Conservation (phyloP, 2,113 vertebrate species). For the Garra rufa region DNA sequence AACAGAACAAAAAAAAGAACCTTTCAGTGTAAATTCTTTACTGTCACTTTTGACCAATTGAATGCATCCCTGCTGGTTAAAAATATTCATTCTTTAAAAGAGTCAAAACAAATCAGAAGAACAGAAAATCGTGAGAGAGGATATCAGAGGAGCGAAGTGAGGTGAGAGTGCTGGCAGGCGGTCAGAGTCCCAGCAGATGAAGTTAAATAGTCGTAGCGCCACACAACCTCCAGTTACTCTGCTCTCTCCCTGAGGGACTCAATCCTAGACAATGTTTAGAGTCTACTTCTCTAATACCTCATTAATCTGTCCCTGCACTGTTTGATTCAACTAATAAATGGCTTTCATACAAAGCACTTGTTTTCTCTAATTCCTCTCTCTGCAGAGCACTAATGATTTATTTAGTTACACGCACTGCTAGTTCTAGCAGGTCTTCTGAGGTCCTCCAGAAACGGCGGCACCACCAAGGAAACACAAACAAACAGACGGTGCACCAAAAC, state of each 20-base stretch:
- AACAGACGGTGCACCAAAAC: slow-evolving; percentile 45
- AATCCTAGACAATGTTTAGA: slow-evolving; percentile 71
- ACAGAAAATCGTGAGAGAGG: not conserved
- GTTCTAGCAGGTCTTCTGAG: slow-evolving; percentile 58
- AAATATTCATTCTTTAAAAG: not conserved
- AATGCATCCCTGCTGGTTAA: not conserved
- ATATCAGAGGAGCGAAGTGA: not conserved
- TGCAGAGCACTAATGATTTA: slow-evolving; percentile 69
- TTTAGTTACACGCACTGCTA: slow-evolving; percentile 64
- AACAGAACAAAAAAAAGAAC: slow-evolving; percentile 68
- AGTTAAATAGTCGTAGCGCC: slow-evolving; percentile 65
- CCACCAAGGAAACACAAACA: slow-evolving; percentile 49
- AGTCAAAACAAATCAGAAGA: not conserved
- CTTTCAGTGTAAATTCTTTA: not conserved
- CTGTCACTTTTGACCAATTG: too few relatives aligned
- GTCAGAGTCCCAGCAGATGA: slow-evolving; percentile 67
- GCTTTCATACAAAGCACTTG: slow-evolving; percentile 66
- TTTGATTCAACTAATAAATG: slow-evolving; percentile 68
- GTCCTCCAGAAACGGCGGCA: slow-evolving; percentile 48
- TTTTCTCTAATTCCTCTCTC: slow-evolving; percentile 67
- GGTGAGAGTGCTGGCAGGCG: slow-evolving; percentile 60
- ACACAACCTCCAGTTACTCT: slow-evolving; percentile 35
- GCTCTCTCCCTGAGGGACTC: slow-evolving; percentile 61
- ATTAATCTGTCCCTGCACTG: slow-evolving; percentile 68
- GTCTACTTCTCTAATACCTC: slow-evolving; percentile 67